Base-by-base conservation (phyloP, 2,113 vertebrate genomes). In the Hippoglossus stenolepis region DNA sequence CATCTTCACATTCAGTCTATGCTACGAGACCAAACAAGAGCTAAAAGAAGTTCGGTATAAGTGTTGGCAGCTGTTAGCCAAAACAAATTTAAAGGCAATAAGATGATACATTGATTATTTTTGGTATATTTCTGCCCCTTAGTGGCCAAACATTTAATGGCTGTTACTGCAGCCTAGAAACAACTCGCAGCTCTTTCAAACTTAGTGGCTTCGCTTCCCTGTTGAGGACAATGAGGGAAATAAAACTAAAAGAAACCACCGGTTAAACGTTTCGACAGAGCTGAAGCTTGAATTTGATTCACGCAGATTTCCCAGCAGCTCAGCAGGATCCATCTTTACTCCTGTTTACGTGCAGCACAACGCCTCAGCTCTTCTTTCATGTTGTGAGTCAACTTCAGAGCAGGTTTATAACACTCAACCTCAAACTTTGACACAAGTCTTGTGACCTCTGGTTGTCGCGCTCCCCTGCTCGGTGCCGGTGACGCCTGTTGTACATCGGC, bases 401-500 rank as follows among this genome's bases (percentile, higher is more conserved):
- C 0, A 23, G 45, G 31, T 68, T 66, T 62, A 5, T 75, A 51
- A 65, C 67, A 57, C 20, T 47, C 49, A 61, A 15, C 24, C 64
- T 84, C 65, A 49, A 20, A 45, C 35, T 56, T 40, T 64, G 43
- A 67, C 14, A 18, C 3, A 38, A 64, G 49, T 90, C 90, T 64
- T 4, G 75, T 91, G 92, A 93, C 86, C 76, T 82, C 88, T 78
- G 90, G 70, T 26, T 8, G 38, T 7, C 18, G 0, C 0, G 5
- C 23, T 8, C 5, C 11, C 59, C 5, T 3, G 66, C 87, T 61
- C 63, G 1, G 59, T n/a, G 90, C 93, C 47, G 17, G 75, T 93
- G 94, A 94, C 49, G 92, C 85, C 6, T 28, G 15, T 18, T 51
- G 2, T 2, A 10, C 20, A 54, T 8, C 10, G 80, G 87, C 89